A percentile compares a stretch with the other conserved stretches of the same genome.
phyloP scores from a whole-genome alignment of 2,797 vertebrate genomes.

The Etheostoma perlongum region DNA sequence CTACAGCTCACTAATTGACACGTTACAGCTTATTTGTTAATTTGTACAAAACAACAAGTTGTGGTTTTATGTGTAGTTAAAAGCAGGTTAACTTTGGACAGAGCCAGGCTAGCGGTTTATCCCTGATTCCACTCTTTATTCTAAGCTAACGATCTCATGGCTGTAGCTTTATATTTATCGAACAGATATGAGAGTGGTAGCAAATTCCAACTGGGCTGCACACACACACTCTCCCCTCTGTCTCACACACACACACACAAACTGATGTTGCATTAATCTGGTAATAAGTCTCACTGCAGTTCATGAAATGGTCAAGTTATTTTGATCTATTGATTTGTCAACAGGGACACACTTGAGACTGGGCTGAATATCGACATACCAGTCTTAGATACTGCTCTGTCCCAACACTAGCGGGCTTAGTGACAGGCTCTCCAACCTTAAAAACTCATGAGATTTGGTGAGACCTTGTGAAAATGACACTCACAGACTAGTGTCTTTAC shows the following conservation, averaged over 20 bases:
- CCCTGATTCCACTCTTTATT: too few relatives aligned
- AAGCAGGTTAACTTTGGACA: neutral
- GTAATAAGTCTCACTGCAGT: conserved; percentile 4
- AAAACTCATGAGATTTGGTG: conserved; percentile 50
- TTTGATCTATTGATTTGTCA: too few relatives aligned
- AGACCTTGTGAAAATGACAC: conserved; percentile 24
- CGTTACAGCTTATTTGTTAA: neutral
- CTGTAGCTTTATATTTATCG: too few relatives aligned
- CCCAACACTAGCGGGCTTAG: conserved; percentile 47
- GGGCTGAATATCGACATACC: conserved; percentile 35
- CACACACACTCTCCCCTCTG: neutral
- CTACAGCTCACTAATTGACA: neutral
- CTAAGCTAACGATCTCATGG: neutral
- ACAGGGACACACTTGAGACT: too few relatives aligned
- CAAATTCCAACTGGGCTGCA: neutral
- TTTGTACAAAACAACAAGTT: neutral
- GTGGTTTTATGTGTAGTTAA: neutral
- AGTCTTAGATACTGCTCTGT: conserved; percentile 23
- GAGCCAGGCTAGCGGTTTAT: neutral
- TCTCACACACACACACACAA: neutral
- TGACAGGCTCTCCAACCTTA: conserved; percentile 23
- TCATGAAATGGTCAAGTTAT: too few relatives aligned
- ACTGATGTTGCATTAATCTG: conserved; percentile 49
- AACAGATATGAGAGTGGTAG: neutral
- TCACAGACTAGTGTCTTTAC: neutral